Evolutionary conservation across 2,797 vertebrate species (phyloP).

Genomic region (Cottoperca gobio): DNA sequence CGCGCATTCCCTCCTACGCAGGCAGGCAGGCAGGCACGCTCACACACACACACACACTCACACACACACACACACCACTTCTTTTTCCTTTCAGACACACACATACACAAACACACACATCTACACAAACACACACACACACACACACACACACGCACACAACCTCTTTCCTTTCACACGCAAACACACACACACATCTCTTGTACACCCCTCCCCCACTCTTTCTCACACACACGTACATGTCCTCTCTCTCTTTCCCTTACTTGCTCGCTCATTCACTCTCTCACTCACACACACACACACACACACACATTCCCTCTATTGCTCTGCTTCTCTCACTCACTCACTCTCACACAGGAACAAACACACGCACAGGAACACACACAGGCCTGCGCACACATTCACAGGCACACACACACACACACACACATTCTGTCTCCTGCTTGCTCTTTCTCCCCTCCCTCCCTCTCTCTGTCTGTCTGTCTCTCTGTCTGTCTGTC

Average conservation of each 20-base stretch:
- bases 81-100: slow-evolving; percentile 50
- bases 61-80: slow-evolving; percentile 36
- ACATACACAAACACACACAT: slow-evolving; percentile 53
- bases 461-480: slow-evolving; percentile 40
- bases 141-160: slow-evolving; percentile 56
- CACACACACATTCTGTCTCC: slow-evolving; percentile 64
- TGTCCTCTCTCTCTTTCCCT: slow-evolving; percentile 54
- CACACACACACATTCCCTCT: slow-evolving; percentile 54
- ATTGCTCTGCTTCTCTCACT: slow-evolving; percentile 52
- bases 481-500: slow-evolving; percentile 7
- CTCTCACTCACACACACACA: slow-evolving; percentile 34
- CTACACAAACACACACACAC: slow-evolving; percentile 46
- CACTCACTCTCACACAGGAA: slow-evolving; percentile 18
- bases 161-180: slow-evolving; percentile 52
- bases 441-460: slow-evolving; percentile 67
- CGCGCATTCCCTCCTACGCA: slow-evolving; percentile 39
- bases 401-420: slow-evolving; percentile 42
- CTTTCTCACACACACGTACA: slow-evolving; percentile 53
- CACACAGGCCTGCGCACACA: slow-evolving; percentile 40
- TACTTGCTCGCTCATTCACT: slow-evolving; percentile 35
- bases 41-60: slow-evolving; percentile 24
- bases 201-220: slow-evolving; percentile 71
- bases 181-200: slow-evolving; percentile 57
- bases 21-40: slow-evolving; percentile 34
- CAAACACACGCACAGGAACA: slow-evolving; percentile 17